phyloP scores from a whole-genome alignment of 1,140 invertebrate genomes.

The Drosophila kohkoa region DNA sequence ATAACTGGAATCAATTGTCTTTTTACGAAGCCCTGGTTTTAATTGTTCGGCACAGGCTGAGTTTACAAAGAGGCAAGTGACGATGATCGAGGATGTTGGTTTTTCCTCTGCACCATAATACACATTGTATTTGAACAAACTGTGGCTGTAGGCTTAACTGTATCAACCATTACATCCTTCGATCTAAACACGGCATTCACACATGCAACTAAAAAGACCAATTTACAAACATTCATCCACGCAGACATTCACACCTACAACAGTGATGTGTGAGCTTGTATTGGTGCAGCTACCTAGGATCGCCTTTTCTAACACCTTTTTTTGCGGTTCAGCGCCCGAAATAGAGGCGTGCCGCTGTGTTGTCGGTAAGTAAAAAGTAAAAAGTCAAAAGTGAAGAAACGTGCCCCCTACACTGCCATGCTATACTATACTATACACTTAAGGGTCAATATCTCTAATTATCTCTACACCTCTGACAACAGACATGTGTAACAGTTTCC shows the following conservation, averaged over 20 bases:
- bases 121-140: background rate
- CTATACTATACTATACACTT: constrained; percentile 26
- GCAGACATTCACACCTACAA: background rate
- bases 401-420: constrained; percentile 44
- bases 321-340: constrained; percentile 65
- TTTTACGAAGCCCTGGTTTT: background rate
- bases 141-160: background rate
- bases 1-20: too few species aligned
- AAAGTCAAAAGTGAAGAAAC: constrained; percentile 73
- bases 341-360: constrained; percentile 72
- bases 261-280: background rate
- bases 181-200: constrained; percentile 1
- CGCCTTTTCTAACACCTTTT: constrained; percentile 75
- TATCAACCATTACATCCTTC: background rate
- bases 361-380: constrained; percentile 76
- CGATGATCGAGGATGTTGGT: background rate
- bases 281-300: constrained; percentile 34
- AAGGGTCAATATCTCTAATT: constrained; percentile 77
- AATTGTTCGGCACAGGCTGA: background rate
- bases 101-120: background rate
- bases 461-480: constrained; percentile 71
- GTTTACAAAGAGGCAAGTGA: background rate
- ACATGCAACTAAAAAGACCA: constrained; percentile 2
- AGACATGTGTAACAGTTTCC: constrained; percentile 66
- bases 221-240: constrained; percentile 2